Conservation (phyloP, 2,797 vertebrate genomes). For the Sebastes kiyomatsui region DNA sequence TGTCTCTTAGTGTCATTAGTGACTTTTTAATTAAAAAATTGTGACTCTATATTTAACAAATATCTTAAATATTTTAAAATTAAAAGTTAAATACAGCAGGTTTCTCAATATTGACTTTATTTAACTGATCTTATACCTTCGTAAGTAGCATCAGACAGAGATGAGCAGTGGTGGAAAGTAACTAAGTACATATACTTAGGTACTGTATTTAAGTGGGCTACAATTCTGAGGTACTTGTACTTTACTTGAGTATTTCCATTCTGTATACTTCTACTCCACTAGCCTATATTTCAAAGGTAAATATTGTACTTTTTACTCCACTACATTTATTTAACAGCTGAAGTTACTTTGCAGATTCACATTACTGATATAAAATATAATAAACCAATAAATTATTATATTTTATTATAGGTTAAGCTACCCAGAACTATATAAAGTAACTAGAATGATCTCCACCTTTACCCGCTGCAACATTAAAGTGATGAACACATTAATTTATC, state of each 20-base stretch:
- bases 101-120: not conserved
- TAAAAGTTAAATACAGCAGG: not conserved
- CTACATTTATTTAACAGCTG: not conserved
- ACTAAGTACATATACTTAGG: not conserved
- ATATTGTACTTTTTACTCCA: not conserved
- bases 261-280: no score
- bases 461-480: not conserved
- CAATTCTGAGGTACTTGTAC: no score
- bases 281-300: no score
- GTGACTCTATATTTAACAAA: not conserved
- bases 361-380: not conserved
- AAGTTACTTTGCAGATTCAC: not conserved
- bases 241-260: no score
- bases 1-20: conserved; percentile 35
- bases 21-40: no score
- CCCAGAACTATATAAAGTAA: not conserved
- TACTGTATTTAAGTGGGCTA: not conserved
- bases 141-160: not conserved
- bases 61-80: not conserved
- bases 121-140: not conserved
- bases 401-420: not conserved
- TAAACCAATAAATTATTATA: not conserved
- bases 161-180: not conserved
- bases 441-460: not conserved
- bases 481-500: not conserved